phyloP scores from a whole-genome alignment of 2,113 vertebrate species.

The Patagioenas fasciata region DNA sequence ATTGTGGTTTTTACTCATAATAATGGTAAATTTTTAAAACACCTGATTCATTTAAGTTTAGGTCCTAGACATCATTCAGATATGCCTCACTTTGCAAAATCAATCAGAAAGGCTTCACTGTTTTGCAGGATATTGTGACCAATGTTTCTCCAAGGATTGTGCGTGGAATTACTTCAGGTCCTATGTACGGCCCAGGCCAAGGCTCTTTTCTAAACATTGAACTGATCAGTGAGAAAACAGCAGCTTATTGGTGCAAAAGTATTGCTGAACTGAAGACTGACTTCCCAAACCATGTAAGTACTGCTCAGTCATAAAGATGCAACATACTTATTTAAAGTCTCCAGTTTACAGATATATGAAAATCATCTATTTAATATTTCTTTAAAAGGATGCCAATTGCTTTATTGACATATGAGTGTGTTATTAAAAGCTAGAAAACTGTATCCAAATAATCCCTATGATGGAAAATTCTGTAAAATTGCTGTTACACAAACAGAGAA shows the following conservation, averaged over 20 bases:
- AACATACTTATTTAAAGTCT: slow-evolving; percentile 34
- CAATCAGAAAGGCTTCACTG: background rate
- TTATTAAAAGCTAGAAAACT: slow-evolving; percentile 27
- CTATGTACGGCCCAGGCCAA: slow-evolving; percentile 85
- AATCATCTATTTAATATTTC: slow-evolving; percentile 44
- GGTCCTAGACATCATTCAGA: background rate
- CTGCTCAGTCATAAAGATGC: slow-evolving; percentile 22
- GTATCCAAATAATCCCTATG: slow-evolving; percentile 14
- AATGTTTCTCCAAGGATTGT: slow-evolving; percentile 94
- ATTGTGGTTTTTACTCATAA: background rate
- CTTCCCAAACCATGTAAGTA: slow-evolving; percentile 86
- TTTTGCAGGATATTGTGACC: slow-evolving; percentile 89
- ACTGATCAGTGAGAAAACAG: slow-evolving; percentile 93
- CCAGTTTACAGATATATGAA: slow-evolving; percentile 35
- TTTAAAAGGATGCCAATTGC: slow-evolving; percentile 43
- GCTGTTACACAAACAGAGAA: background rate
- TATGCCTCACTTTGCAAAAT: slow-evolving; percentile 6
- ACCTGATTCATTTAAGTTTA: background rate
- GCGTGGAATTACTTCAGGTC: slow-evolving; percentile 89
- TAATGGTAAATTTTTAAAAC: background rate
- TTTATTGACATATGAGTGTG: background rate
- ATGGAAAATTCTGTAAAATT: slow-evolving; percentile 24
- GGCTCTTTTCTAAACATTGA: slow-evolving; percentile 93
- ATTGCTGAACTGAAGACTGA: slow-evolving; percentile 87
- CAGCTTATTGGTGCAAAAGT: slow-evolving; percentile 90